Conservation (phyloP, 2,113 vertebrate species). For the Pluvialis apricaria region DNA sequence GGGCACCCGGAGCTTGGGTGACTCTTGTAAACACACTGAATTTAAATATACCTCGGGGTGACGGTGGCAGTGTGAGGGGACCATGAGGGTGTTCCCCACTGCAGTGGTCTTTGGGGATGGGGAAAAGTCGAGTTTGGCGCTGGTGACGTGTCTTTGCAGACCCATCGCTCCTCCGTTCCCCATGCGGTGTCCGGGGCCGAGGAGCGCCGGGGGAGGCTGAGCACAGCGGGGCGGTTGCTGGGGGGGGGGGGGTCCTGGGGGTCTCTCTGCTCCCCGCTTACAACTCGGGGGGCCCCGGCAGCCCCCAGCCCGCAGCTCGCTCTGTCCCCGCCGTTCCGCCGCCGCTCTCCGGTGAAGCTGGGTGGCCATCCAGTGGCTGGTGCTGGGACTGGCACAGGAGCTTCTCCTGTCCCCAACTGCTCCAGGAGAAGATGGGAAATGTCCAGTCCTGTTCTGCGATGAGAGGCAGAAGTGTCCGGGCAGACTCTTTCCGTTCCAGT, state of each 20-base stretch:
- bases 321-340: fast-evolving
- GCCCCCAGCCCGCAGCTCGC: background rate
- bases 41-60: background rate
- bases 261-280: background rate
- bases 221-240: background rate
- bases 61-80: no score
- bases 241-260: fast-evolving
- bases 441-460: fast-evolving
- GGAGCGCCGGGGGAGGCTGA: background rate
- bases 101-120: background rate
- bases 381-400: background rate
- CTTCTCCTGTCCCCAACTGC: background rate
- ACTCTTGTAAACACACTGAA: background rate
- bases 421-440: background rate
- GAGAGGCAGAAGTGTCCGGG: background rate
- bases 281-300: background rate
- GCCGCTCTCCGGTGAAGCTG: background rate
- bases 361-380: constrained; percentile 2
- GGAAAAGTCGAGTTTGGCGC: background rate
- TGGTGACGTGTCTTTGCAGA: background rate
- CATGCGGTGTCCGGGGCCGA: background rate
- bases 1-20: background rate
- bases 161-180: background rate
- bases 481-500: background rate
- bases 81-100: background rate